Evolutionary conservation across 2,113 vertebrate genomes (phyloP).

Genomic region (Zapus hudsonius): DNA sequence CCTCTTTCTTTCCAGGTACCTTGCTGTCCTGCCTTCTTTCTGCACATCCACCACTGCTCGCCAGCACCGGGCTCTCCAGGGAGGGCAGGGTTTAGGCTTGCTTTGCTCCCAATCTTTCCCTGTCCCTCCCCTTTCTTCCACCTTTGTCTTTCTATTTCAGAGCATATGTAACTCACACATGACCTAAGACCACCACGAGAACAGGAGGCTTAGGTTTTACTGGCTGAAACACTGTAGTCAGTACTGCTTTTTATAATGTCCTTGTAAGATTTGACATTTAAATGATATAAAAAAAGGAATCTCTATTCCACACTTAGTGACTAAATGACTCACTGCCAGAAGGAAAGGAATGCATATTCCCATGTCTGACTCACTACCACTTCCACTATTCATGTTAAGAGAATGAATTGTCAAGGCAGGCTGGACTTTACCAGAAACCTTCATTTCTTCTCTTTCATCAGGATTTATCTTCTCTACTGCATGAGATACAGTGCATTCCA

Average conservation of each 20-base stretch:
- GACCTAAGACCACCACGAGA: neutral
- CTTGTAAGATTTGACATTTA: slow-evolving; percentile 16
- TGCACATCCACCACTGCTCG: neutral
- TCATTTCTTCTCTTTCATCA: slow-evolving; percentile 97
- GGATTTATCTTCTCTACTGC: slow-evolving; percentile 93
- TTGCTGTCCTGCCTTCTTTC: neutral
- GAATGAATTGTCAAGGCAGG: slow-evolving; percentile 36
- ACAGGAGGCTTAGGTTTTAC: neutral
- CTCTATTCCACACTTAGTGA: neutral
- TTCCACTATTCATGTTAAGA: neutral
- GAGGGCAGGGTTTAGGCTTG: neutral
- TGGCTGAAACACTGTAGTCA: neutral
- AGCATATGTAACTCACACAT: slow-evolving; percentile 14
- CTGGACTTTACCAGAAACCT: slow-evolving; percentile 92
- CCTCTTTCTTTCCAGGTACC: neutral
- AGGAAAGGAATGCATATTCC: slow-evolving; percentile 28
- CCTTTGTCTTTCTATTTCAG: neutral
- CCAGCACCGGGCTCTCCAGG: neutral
- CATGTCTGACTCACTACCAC: neutral
- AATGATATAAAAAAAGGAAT: slow-evolving; percentile 5
- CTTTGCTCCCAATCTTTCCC: neutral
- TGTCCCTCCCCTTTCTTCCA: neutral
- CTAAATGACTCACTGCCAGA: neutral
- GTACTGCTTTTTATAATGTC: neutral
- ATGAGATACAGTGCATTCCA: slow-evolving; percentile 92